Conservation (phyloP, 2,113 vertebrate genomes). For the Rhadina sibilatrix region DNA sequence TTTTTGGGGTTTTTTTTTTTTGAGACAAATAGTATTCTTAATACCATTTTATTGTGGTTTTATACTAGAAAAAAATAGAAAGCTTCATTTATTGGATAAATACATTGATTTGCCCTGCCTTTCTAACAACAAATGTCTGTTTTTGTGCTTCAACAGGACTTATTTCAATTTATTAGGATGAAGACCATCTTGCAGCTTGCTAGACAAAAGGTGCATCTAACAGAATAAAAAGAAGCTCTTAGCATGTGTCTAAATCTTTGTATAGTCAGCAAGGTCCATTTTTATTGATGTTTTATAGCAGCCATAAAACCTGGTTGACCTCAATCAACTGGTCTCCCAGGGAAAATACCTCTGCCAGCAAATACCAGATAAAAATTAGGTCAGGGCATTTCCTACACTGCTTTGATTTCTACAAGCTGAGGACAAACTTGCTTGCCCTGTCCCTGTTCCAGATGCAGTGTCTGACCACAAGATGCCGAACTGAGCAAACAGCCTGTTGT, state of each 20-base stretch:
- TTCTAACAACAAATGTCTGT: neutral
- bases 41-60: neutral
- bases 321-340: neutral
- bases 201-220: neutral
- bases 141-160: neutral
- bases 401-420: neutral
- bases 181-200: neutral
- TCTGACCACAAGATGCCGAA: neutral
- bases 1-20: neutral
- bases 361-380: neutral
- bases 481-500: fast-evolving
- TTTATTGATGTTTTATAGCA: neutral
- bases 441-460: fast-evolving
- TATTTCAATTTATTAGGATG: neutral
- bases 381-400: neutral
- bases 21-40: neutral
- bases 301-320: neutral
- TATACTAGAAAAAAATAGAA: neutral
- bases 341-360: neutral
- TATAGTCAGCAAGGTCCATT: neutral
- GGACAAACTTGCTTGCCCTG: neutral
- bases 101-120: neutral
- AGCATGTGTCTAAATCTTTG: neutral
- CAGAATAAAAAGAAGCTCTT: neutral
- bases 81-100: neutral